Percentiles rank a stretch among this genome's conserved stretches.
Conservation (phyloP, 2,113 vertebrate species). For the Rhineura floridana region DNA sequence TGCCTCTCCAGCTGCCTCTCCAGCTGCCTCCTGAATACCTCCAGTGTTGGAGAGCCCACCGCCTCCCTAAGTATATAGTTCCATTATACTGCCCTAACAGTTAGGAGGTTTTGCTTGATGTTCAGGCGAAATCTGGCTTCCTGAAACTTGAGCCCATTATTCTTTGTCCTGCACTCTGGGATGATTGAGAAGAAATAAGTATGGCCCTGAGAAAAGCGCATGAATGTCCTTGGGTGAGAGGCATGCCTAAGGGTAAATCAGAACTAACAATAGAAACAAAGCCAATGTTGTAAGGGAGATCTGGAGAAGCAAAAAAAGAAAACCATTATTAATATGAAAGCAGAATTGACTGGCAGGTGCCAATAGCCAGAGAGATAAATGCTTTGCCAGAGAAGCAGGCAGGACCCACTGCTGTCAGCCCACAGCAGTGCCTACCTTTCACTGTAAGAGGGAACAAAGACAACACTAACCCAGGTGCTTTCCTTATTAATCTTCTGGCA, state of each 20-base stretch:
- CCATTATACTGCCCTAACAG: too few species aligned
- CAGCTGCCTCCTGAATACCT: too few species aligned
- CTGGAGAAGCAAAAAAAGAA: neutral
- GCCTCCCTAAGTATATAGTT: too few species aligned
- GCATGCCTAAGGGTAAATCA: neutral
- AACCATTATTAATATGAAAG: neutral
- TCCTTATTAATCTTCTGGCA: neutral
- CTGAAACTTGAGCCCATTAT: too few species aligned
- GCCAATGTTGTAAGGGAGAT: neutral
- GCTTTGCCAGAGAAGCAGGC: neutral
- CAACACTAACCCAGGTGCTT: too few species aligned
- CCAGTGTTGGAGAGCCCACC: too few species aligned
- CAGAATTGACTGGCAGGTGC: neutral
- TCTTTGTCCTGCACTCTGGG: too few species aligned
- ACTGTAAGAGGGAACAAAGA: neutral
- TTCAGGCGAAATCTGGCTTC: too few species aligned
- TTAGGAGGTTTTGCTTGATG: too few species aligned
- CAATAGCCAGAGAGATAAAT: neutral
- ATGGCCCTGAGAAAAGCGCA: too few species aligned
- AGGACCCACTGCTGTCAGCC: neutral
- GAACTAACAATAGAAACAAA: neutral
- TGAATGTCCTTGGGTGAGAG: neutral
- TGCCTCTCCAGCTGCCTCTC: too few species aligned
- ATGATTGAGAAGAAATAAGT: neutral
- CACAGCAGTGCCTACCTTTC: neutral